Evolutionary conservation across 2,888 invertebrate species (phyloP), one percentile per base, ranked within the genome.

Genomic region (Vannuccia rotundouncinata): DNA sequence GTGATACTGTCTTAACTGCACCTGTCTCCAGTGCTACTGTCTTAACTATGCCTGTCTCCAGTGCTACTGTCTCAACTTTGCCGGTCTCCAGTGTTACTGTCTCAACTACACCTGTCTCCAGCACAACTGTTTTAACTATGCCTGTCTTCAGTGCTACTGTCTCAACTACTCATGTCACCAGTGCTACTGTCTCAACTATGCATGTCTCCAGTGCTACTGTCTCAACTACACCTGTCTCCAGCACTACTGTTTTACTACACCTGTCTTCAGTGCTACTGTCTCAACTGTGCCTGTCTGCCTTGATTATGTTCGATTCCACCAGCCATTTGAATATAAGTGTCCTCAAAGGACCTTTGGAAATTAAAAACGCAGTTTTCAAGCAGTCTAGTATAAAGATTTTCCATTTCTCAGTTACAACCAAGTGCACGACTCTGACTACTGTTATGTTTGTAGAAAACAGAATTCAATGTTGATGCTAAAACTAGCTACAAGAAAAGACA

Each of bases 271-370:
- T 17, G 45, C 45, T 45, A 45, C 66, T n/a, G 66, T 22, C 66
- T 22, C 66, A 66, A 22, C 66, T 66, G 25, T 2, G 66, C 66
- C 66, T 66, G 66, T 66, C 66, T 66, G 66, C 66, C 13, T 27
- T 66, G 66, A 66, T 66, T 66, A 66, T 66, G 66, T 22, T 66
- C 66, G 66, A 66, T 66, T 66, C 66, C n/a, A n/a, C n/a, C 66
- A 66, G 66, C 66, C 66, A 22, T 22, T 66, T 66, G 66, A 66
- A 66, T 66, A 66, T 66, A 66, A 22, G 5, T 13, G 2, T 66
- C 2, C 22, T 27, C 10, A 17, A 5, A 66, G 10, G 25, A 66
- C 22, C 66, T 5, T 13, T 66, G 45, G 45, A 45, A 45, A 45
- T 45, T 5, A 45, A 66, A 13, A 13, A 66, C 66, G 66, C 66